Evolutionary conservation across 2,888 invertebrate genomes (phyloP), one percentile per base, ranked within the genome.

Genomic region (Caenorhabditis sp.): DNA sequence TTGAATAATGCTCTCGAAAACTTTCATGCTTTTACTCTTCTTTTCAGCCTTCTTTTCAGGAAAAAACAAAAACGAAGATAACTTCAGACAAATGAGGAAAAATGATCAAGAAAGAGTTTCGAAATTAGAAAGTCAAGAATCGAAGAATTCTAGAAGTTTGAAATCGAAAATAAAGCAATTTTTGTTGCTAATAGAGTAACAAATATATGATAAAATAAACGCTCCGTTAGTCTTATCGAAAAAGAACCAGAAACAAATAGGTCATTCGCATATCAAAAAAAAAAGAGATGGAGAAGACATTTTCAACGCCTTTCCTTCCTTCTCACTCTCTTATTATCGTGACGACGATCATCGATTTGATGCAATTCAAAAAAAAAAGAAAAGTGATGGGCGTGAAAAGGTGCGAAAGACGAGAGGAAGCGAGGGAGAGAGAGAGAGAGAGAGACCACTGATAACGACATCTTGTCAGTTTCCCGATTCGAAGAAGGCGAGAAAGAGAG

Each of bases 391-490:
- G 59, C 66, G 76, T 68, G 68, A 76, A 47, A 16, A 74, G 51
- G 56, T 28, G 44, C 44, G 24, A 24, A 66, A 64, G 35, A 64
- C 64, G 61, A 51, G 49, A 63, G 19, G 41, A 49, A 22, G 38
- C 38, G 63, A 28, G 28, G 64, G 19, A 6, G 28, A 47, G 19
- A 19, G n/a, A 28, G 49, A 8, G 54, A 51, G 64, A 75, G 58
- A 66, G 31, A 75, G 31, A 31, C 31, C 44, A 75, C 75, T 75
- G 75, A 77, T 77, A 77, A 77, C 69, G 76, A 77, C 69, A 31
- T 58, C 76, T 38, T 38, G 49, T 56, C 66, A 26, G 63, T 44
- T 59, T 63, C 38, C 26, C 76, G 68, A 61, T 69, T 69, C 41
- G 61, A 76, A 76, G 41, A 14, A 24, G 6, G 12, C 31, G 35